Base-by-base conservation (phyloP, 2,797 vertebrate species). In the Fringilla coelebs region DNA sequence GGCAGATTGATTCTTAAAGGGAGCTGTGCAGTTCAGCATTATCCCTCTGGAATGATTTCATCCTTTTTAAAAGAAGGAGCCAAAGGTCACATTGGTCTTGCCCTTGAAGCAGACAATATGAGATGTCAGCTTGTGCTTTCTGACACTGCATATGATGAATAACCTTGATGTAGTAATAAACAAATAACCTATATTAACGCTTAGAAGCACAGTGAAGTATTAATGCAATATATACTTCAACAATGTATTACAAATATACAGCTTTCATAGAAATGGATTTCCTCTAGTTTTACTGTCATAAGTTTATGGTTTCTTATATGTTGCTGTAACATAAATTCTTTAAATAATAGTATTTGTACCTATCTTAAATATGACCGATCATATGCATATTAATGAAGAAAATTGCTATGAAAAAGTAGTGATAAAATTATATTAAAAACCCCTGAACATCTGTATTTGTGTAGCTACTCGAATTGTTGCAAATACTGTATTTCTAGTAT, bases 111-210 rank as follows among this genome's bases (percentile, higher is more conserved):
- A 95, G 97, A 97, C 95, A 97, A 94, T 93, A 90, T 92, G 96
- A 97, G 97, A 96, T 96, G 96, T 95, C 96, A 85, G 97, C 95
- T 88, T 96, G 97, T 95, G 97, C 96, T 96, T 91, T 96, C 95
- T 97, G 96, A 97, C 96, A 96, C 80, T 87, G 85, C 94, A 63
- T 95, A 92, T 97, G 94, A 97, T 97, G 93, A 97, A 97, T 93
- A 97, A 95, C 96, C 94, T 94, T 92, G 87, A 95, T 38, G 90
- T 79, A 95, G 95, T 93, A 93, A 96, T 96, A 97, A 97, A 97
- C 97, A 98, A 97, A 96, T 96, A 95, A 80, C 67, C 67, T 90
- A 12, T 94, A 79, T 89, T 96, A 95, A 95, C 0, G 38, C 95
- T 94, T 88, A 51, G 67, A 71, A 94, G 54, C 70, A 55, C 29